Conservation (phyloP, 2,797 vertebrate genomes). For the Aphelocoma californica region DNA sequence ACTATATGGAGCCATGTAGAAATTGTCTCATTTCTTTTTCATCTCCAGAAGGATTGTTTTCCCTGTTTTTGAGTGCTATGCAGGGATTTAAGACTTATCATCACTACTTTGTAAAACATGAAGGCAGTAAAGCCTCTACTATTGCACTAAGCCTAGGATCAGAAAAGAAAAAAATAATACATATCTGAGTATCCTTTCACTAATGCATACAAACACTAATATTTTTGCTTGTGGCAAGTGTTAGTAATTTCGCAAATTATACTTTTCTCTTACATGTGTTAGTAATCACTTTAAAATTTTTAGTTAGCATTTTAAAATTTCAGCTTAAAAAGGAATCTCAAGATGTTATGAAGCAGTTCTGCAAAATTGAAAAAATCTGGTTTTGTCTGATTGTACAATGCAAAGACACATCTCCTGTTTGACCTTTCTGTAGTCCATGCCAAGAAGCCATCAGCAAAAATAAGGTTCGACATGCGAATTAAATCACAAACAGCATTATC, state of each 20-base stretch:
- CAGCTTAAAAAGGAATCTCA: conserved; percentile 21
- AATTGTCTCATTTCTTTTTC: neutral
- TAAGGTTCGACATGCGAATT: neutral
- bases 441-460: conserved; percentile 44
- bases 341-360: conserved; percentile 7
- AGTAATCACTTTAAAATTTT: conserved; percentile 49
- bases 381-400: neutral
- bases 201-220: conserved; percentile 38
- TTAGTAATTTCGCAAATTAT: conserved; percentile 61
- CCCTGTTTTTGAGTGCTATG: neutral
- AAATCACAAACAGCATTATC: conserved; percentile 14
- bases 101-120: neutral
- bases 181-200: conserved; percentile 50
- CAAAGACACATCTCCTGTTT: neutral
- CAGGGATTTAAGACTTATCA: neutral
- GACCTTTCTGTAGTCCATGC: neutral
- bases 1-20: neutral
- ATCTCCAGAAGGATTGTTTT: neutral
- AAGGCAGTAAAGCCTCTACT: neutral
- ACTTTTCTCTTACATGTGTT: conserved; percentile 20
- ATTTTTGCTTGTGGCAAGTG: conserved; percentile 22
- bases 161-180: neutral
- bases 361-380: neutral
- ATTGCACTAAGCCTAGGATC: neutral
- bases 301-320: conserved; percentile 56